These are phyloP conservation scores for Flabesymbios commensalis DNA, from an alignment of 2,888 invertebrate genomes.

Conservation along the genomic window DNA sequence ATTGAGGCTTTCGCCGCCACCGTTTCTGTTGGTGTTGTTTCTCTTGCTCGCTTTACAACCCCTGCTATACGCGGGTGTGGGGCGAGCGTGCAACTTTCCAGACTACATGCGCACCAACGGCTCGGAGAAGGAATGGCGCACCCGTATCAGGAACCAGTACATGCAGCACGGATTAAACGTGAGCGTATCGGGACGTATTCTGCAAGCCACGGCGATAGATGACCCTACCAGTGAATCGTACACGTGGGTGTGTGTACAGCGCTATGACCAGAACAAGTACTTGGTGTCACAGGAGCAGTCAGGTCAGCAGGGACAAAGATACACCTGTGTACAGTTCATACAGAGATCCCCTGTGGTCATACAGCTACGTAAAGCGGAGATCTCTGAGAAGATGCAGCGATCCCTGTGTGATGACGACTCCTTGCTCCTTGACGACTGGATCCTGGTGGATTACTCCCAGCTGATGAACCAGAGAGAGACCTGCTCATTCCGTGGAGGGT, in stretches of 20 bases:
- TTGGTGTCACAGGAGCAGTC: slow-evolving; percentile 24
- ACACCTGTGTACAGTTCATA: slow-evolving; percentile 28
- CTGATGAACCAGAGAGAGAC: not conserved
- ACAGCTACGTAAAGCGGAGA: slow-evolving; percentile 18
- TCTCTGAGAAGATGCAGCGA: not conserved
- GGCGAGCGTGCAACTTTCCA: slow-evolving; percentile 23
- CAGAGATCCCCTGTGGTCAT: slow-evolving; percentile 18
- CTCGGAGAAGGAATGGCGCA: slow-evolving; percentile 17
- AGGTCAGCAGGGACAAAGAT: slow-evolving; percentile 5
- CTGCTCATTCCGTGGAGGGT: slow-evolving; percentile 29
- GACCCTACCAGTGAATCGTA: slow-evolving; percentile 7
- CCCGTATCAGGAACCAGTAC: slow-evolving; percentile 17
- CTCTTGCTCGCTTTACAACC: no score
- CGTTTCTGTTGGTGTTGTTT: no score
- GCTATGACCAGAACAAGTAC: slow-evolving; percentile 10
- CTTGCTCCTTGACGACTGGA: slow-evolving; percentile 21
- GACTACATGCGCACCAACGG: slow-evolving; percentile 17
- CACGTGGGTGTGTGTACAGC: slow-evolving; percentile 18
- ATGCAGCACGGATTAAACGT: slow-evolving; percentile 3
- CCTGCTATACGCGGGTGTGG: no score
- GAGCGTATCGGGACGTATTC: not conserved
- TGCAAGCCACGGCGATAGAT: slow-evolving; percentile 7
- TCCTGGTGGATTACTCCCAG: slow-evolving; percentile 20
- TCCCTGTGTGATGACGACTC: slow-evolving; percentile 11
- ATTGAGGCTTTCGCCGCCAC: no score